Base-by-base conservation (phyloP, 2,113 vertebrate species). In the Tiliqua scincoides region DNA sequence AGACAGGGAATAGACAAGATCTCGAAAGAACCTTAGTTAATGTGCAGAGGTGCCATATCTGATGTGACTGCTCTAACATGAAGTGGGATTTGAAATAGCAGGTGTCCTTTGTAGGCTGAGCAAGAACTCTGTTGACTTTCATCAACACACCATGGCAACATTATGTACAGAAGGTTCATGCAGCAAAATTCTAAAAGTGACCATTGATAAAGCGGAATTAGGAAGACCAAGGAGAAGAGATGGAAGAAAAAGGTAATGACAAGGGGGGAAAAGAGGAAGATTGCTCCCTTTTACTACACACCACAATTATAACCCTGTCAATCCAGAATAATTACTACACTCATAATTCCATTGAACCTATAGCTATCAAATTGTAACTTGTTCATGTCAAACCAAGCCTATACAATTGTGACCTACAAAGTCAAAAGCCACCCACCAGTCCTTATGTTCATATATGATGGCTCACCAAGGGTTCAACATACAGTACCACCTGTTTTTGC, bases 61-160 rank as follows among this genome's bases (percentile, higher is more conserved):
- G 43, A 48, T 48, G 43, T 48, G 43, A 48, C 43, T 48, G 43
- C 8, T 4, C 43, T 48, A 5, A 48, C 43, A 48, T 48, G 43
- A 8, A 48, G 8, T 48, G 43, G 4, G 43, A 48, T 48, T 48
- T 48, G 43, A 8, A 8, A 48, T 48, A 48, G 43, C 43, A 48
- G 43, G 43, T 48, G 8, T 48, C 43, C 43, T 48, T 5, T 48
- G 43, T 48, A 48, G 43, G 43, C 43, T 8, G 43, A 48, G 43
- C 43, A 48, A 48, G 43, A 48, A 48, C 6, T 23, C 3, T 0
- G 0, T 83, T 72, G 65, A 32, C 0, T 0, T 35, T 82, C n/a
- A 74, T 17, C 1, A 62, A 48, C 43, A 48, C 15, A 79, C 61
- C 65, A 5, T 48, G 12, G 32, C 78, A 82, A 67, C 0, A 61